These are phyloP conservation scores for Neomonachus schauinslandi DNA, from an alignment of 2,113 vertebrate genomes.

Conservation along the genomic window DNA sequence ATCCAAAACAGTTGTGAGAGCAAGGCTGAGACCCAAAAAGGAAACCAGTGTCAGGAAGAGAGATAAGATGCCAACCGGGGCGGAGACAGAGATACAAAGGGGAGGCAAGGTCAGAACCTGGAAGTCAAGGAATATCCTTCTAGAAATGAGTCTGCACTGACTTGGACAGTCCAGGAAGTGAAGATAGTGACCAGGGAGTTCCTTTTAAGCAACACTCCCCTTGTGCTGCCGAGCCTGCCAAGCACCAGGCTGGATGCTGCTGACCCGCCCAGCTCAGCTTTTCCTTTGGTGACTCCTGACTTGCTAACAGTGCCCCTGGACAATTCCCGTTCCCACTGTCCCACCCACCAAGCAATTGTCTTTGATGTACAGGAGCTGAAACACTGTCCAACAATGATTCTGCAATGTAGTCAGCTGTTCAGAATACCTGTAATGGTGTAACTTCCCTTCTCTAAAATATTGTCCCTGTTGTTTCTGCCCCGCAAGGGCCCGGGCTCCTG, in stretches of 20 bases:
- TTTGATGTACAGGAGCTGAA: neutral
- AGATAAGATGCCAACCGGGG: neutral
- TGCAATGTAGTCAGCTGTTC: conserved; percentile 2
- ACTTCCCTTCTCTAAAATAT: conserved; percentile 9
- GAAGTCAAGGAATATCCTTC: conserved; percentile 35
- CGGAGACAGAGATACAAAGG: neutral
- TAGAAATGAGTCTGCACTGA: conserved; percentile 16
- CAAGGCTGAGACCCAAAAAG: neutral
- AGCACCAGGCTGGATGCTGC: neutral
- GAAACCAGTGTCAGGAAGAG: conserved; percentile 29
- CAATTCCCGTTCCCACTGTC: neutral
- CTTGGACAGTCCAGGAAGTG: neutral
- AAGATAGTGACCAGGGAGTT: neutral
- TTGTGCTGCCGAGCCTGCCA: neutral
- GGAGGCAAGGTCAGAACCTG: neutral
- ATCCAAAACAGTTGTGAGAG: neutral
- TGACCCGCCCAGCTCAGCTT: neutral
- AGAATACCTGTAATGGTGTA: neutral
- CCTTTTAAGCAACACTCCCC: neutral
- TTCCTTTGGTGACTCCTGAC: conserved; percentile 35
- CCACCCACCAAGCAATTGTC: neutral
- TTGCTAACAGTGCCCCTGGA: neutral
- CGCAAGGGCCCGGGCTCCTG: neutral
- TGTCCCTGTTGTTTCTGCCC: neutral
- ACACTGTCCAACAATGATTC: conserved; percentile 22